Conservation (phyloP, 2,797 vertebrate genomes). For the Hemibagrus guttatus region DNA sequence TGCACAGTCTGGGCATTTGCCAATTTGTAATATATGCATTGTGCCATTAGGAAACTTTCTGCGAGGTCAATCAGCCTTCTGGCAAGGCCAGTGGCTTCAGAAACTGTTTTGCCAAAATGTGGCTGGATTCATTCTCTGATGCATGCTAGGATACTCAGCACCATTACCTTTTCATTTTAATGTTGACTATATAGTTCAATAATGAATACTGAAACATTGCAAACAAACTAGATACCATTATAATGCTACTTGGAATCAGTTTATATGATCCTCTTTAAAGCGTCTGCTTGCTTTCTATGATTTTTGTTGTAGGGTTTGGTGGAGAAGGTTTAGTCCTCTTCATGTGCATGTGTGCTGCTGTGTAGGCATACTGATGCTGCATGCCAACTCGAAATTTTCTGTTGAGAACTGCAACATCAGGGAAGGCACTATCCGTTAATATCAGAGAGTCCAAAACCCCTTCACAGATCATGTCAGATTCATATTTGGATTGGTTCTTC, state of each 20-base stretch:
- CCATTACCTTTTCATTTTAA: background rate
- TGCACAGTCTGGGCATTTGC: background rate
- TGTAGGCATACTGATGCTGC: background rate
- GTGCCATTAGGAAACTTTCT: background rate
- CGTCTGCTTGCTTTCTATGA: background rate
- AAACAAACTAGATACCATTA: background rate
- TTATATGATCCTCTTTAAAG: background rate
- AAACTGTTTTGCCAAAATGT: background rate
- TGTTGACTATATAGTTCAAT: background rate
- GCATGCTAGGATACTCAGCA: background rate
- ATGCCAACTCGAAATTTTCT: background rate
- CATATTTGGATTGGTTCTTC: background rate
- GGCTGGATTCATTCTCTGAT: background rate
- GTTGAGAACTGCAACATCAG: background rate
- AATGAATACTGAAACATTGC: background rate
- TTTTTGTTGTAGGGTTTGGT: background rate
- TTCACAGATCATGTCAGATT: background rate
- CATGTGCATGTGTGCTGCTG: background rate
- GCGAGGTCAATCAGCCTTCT: background rate
- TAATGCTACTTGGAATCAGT: background rate
- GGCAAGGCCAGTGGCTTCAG: background rate
- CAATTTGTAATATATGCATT: background rate
- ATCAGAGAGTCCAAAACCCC: background rate
- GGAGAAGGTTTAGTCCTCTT: background rate
- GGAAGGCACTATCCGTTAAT: background rate